Evolutionary conservation across 2,797 vertebrate genomes (phyloP).

Genomic region (Typhlichthys subterraneus): DNA sequence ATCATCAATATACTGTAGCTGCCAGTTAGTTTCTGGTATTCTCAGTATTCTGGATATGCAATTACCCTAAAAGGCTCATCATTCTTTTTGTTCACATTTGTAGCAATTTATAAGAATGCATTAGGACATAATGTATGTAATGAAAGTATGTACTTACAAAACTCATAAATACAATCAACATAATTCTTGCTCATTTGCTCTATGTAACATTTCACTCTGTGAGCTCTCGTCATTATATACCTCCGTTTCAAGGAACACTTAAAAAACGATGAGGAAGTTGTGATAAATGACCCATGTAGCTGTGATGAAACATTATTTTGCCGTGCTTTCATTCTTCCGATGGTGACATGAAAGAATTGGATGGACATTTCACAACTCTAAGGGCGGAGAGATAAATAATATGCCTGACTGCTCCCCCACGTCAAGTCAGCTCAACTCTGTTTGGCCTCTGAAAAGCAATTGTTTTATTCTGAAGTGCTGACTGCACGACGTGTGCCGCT

Average conservation of each 20-base stretch:
- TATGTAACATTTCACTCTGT: neutral
- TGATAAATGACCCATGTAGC: constrained; percentile 70
- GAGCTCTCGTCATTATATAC: constrained; percentile 41
- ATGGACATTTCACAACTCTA: constrained; percentile 62
- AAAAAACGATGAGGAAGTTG: constrained; percentile 60
- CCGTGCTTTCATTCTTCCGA: constrained; percentile 69
- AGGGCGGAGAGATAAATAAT: constrained; percentile 81
- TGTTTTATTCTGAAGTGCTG: constrained; percentile 76
- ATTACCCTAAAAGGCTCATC: no score
- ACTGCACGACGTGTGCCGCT: constrained; percentile 75
- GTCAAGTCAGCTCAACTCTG: constrained; percentile 50
- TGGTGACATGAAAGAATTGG: constrained; percentile 74
- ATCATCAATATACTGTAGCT: constrained; percentile 33
- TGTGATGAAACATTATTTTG: constrained; percentile 74
- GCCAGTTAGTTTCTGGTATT: no score
- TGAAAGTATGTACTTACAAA: neutral
- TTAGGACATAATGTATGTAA: constrained; percentile 1
- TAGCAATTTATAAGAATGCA: neutral
- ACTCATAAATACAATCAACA: no score
- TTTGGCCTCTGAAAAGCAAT: constrained; percentile 71
- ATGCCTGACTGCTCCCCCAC: constrained; percentile 57
- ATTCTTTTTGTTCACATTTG: no score
- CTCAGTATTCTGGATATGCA: no score
- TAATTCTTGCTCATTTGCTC: neutral
- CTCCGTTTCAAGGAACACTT: constrained; percentile 56